Conservation (phyloP, 2,888 invertebrate genomes). For the Rosalia funebris region DNA sequence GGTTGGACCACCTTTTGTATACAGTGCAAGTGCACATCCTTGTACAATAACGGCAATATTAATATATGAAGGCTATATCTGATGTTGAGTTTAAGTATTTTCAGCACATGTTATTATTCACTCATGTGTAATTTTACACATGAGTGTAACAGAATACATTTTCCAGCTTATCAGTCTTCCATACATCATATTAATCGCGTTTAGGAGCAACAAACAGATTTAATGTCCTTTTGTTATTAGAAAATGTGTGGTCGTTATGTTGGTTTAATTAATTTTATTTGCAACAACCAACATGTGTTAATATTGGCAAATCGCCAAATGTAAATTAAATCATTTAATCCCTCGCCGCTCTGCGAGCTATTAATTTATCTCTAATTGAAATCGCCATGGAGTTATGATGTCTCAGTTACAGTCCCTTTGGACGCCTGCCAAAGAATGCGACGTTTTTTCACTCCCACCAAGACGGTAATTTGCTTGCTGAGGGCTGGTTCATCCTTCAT, state of each 20-base stretch:
- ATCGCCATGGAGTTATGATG: constrained; percentile 43
- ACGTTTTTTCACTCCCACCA: constrained; percentile 16
- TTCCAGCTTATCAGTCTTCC: background rate
- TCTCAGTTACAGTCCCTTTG: constrained; percentile 47
- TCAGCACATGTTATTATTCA: background rate
- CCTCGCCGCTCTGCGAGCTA: constrained; percentile 34
- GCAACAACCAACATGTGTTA: constrained; percentile 36
- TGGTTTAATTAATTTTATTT: constrained; percentile 36
- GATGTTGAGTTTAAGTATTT: too few species aligned
- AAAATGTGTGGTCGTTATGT: constrained; percentile 25
- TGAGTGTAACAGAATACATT: background rate
- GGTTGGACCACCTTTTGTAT: too few species aligned
- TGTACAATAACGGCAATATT: too few species aligned
- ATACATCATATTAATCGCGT: background rate
- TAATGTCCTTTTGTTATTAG: constrained; percentile 11
- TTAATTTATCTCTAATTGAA: constrained; percentile 44
- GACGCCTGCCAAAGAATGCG: constrained; percentile 40
- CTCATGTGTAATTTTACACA: background rate
- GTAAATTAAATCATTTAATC: constrained; percentile 40
- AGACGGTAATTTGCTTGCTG: constrained; percentile 11
- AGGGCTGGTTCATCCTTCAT: constrained; percentile 2
- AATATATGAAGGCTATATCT: too few species aligned
- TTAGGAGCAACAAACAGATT: constrained; percentile 15
- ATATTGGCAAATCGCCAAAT: constrained; percentile 40
- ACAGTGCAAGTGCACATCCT: too few species aligned